Evolutionary conservation across 2,888 invertebrate genomes (phyloP).

Genomic region (Myathropa florea): DNA sequence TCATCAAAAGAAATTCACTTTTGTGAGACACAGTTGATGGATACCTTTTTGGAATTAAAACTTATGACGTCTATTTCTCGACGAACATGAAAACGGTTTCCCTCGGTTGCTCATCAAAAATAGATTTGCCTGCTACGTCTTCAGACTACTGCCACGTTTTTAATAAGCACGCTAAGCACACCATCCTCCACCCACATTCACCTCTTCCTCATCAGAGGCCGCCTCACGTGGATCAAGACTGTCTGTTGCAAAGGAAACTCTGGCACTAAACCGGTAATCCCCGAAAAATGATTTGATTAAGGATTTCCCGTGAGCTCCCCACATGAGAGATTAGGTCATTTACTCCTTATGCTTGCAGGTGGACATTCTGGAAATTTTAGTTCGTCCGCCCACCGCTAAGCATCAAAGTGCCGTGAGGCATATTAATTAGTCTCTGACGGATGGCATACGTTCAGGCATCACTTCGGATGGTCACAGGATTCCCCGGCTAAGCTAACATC

Average conservation of each 20-base stretch:
- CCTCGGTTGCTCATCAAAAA: background rate
- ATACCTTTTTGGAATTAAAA: background rate
- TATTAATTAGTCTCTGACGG: slow-evolving; percentile 50
- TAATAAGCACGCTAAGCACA: background rate
- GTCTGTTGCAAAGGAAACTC: background rate
- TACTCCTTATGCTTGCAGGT: background rate
- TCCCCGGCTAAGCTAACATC: background rate
- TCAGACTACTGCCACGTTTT: background rate
- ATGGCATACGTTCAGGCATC: background rate
- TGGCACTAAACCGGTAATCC: background rate
- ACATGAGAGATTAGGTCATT: slow-evolving; percentile 35
- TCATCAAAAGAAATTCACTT: no score
- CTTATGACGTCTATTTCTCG: background rate
- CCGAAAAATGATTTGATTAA: slow-evolving; percentile 47
- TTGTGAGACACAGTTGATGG: no score
- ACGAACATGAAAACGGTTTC: background rate
- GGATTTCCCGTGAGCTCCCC: slow-evolving; percentile 22
- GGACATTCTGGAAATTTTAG: background rate
- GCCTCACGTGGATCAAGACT: background rate
- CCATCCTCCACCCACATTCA: background rate
- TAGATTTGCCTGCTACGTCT: background rate
- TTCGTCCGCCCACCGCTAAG: slow-evolving; percentile 7
- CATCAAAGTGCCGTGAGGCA: slow-evolving; percentile 21
- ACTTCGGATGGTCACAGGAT: slow-evolving; percentile 1
- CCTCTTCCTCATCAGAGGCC: background rate